Conservation (phyloP, 2,888 invertebrate genomes). For the Zootermopsis nevadensis region DNA sequence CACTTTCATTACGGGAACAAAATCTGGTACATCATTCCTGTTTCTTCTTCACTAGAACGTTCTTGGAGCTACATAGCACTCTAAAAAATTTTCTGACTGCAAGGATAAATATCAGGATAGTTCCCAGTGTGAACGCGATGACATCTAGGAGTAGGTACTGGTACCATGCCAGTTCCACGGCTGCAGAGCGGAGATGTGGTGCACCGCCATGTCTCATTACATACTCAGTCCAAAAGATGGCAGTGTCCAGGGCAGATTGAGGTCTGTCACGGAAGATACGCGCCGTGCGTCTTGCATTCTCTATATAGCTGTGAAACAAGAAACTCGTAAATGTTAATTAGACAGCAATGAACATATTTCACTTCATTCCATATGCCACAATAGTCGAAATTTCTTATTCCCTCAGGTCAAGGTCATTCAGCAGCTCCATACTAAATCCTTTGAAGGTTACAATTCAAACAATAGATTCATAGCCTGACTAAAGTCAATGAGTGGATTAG, state of each 20-base stretch:
- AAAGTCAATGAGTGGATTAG: no score
- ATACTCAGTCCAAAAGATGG: slow-evolving; percentile 76
- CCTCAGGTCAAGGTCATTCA: no score
- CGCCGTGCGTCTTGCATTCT: background rate
- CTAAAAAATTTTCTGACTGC: no score
- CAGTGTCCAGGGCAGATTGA: slow-evolving; percentile 68
- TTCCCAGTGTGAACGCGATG: background rate
- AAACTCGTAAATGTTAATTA: background rate
- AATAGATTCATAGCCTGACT: no score
- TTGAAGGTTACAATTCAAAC: no score
- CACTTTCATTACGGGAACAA: no score
- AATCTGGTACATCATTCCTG: no score
- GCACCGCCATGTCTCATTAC: slow-evolving; percentile 65
- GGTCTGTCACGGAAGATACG: slow-evolving; percentile 67
- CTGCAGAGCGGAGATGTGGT: slow-evolving; percentile 61
- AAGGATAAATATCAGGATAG: no score
- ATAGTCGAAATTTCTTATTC: background rate
- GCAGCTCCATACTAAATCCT: background rate
- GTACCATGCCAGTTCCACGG: slow-evolving; percentile 62
- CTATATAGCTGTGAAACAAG: background rate
- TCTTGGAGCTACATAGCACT: no score
- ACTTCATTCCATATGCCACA: background rate
- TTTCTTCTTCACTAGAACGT: no score
- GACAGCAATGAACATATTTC: no score
- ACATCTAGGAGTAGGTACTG: slow-evolving; percentile 62